These are phyloP conservation scores for Heptranchias perlo DNA, from an alignment of 2,113 vertebrate genomes.

Conservation along the genomic window DNA sequence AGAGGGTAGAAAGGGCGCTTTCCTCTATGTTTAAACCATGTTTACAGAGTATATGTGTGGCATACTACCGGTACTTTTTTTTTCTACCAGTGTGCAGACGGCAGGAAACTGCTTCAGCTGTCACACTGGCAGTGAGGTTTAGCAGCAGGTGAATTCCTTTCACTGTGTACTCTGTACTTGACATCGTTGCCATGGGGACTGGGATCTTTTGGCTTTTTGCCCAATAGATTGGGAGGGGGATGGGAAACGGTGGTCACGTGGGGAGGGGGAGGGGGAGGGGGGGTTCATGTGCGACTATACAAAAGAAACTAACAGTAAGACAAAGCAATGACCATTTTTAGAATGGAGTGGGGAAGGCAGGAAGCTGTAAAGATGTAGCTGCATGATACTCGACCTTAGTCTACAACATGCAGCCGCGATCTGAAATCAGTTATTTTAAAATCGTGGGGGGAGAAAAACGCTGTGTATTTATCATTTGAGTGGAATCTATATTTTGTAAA, in stretches of 20 bases:
- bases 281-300: background rate
- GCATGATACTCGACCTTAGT: background rate
- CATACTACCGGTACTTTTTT: background rate
- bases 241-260: background rate
- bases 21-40: background rate
- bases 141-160: background rate
- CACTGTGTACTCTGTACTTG: background rate
- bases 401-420: background rate
- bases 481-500: background rate
- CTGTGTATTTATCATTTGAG: background rate
- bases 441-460: background rate
- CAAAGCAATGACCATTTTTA: background rate
- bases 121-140: background rate
- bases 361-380: background rate
- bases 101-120: background rate
- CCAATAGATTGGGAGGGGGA: background rate
- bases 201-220: background rate
- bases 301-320: background rate
- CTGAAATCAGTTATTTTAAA: background rate
- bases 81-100: background rate
- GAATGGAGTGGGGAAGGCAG: background rate
- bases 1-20: background rate
- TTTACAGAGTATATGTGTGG: background rate
- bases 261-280: background rate
- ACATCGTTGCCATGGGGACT: background rate